phyloP scores from a whole-genome alignment of 2,888 invertebrate genomes.

The Chaetogeoica ovagalla region DNA sequence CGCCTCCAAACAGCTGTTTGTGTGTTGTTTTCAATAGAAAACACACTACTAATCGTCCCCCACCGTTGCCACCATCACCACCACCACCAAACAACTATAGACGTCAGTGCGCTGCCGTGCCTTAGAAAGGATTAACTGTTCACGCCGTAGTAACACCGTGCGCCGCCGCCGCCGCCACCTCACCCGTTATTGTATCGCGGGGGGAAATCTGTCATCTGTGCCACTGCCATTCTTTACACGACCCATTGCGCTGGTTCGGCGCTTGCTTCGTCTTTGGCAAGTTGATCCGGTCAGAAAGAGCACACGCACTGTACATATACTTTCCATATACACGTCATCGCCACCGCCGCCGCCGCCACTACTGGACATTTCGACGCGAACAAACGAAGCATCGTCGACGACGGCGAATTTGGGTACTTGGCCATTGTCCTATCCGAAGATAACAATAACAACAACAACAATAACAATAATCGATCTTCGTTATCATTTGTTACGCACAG shows the following conservation, averaged over 20 bases:
- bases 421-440: background rate
- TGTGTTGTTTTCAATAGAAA: background rate
- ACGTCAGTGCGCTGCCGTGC: background rate
- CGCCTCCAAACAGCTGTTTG: background rate
- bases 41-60: background rate
- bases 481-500: background rate
- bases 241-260: background rate
- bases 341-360: background rate
- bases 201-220: background rate
- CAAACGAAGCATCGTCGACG: background rate
- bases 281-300: background rate
- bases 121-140: background rate
- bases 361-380: background rate
- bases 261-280: background rate
- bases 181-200: background rate
- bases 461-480: background rate
- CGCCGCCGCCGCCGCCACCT: background rate
- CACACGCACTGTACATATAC: background rate
- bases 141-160: background rate
- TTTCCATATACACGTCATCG: too few species aligned
- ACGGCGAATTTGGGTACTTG: background rate
- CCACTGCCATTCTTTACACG: background rate
- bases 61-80: background rate
- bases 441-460: background rate
- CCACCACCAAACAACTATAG: too few species aligned